A percentile compares a stretch with the other conserved stretches of the same genome.
These are phyloP conservation scores for Alethe diademata DNA, from an alignment of 2,113 vertebrate genomes.

Conservation along the genomic window DNA sequence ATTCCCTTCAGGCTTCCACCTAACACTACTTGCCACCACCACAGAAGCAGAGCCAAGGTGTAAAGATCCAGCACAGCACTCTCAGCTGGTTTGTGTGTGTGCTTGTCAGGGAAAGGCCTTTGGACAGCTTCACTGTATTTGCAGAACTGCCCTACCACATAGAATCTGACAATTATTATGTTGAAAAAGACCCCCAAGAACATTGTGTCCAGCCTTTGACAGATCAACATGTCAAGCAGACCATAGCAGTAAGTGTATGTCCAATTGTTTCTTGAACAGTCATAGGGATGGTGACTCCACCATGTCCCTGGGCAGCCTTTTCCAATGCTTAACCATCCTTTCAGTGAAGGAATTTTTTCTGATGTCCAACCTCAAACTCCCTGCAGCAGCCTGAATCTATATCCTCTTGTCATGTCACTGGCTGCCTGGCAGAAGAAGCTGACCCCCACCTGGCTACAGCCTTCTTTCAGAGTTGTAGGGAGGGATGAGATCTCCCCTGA, in stretches of 20 bases:
- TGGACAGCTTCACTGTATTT: not conserved
- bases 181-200: not conserved
- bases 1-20: not conserved
- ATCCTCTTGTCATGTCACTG: not conserved
- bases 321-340: not conserved
- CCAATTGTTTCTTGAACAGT: not conserved
- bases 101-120: not conserved
- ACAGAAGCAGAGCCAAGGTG: not conserved
- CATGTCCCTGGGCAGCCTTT: accelerated
- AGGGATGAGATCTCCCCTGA: not conserved
- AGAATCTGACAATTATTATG: not conserved
- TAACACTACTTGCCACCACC: not conserved
- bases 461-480: not conserved
- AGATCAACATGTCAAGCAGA: not conserved
- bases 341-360: not conserved
- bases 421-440: not conserved
- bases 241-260: accelerated
- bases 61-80: not conserved
- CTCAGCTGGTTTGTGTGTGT: not conserved
- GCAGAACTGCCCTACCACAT: not conserved
- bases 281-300: not conserved
- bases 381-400: not conserved
- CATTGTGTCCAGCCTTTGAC: not conserved
- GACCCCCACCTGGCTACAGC: not conserved
- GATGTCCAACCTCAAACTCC: not conserved